These are phyloP conservation scores for Aramus guarauna DNA, from an alignment of 2,113 vertebrate species.

Conservation along the genomic window DNA sequence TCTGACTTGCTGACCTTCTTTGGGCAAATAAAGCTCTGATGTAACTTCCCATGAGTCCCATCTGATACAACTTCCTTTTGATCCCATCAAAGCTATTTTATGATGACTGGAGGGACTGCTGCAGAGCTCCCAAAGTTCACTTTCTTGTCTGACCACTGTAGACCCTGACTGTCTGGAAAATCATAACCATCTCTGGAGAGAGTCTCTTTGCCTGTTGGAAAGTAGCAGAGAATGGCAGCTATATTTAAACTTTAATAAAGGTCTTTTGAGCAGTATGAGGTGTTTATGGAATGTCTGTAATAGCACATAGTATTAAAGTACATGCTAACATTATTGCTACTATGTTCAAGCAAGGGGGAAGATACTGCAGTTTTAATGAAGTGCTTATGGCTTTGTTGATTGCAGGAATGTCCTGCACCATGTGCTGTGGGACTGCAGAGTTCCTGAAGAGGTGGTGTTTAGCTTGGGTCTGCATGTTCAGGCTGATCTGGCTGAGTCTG, in stretches of 20 bases:
- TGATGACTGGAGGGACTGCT: background rate
- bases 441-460: background rate
- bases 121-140: slow-evolving; percentile 1
- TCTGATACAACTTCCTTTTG: slow-evolving; percentile 32
- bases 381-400: background rate
- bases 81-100: slow-evolving; percentile 13
- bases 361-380: background rate
- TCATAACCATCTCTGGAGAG: background rate
- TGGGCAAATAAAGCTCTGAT: slow-evolving; percentile 45
- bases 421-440: background rate
- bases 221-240: slow-evolving; percentile 9
- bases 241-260: slow-evolving; percentile 11
- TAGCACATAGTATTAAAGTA: background rate
- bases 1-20: slow-evolving; percentile 58
- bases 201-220: background rate
- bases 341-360: background rate
- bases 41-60: slow-evolving; percentile 45
- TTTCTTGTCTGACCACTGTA: background rate
- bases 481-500: background rate
- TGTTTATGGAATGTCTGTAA: slow-evolving; percentile 33
- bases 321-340: background rate
- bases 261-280: background rate
- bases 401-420: background rate
- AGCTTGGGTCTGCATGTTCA: background rate
- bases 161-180: background rate